Percentiles rank a stretch among this genome's conserved stretches.
Conservation (phyloP, 2,797 vertebrate genomes). For the Hyperoplus immaculatus region DNA sequence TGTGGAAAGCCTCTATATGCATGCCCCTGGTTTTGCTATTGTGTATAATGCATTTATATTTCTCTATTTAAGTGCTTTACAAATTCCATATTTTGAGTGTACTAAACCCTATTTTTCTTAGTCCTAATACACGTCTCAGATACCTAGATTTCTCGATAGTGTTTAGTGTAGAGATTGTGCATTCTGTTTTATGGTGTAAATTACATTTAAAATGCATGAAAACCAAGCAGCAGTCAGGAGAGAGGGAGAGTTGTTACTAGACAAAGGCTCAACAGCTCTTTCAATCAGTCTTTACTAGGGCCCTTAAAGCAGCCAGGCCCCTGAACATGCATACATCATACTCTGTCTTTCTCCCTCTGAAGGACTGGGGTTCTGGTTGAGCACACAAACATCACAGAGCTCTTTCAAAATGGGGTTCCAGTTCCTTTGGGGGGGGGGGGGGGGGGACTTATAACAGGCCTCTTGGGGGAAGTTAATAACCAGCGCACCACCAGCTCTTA, state of each 20-base stretch:
- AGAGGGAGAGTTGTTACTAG: conserved; percentile 29
- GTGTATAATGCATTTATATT: neutral
- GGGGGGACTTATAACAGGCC: conserved; percentile 54
- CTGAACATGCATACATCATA: conserved; percentile 59
- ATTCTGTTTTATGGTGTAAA: conserved; percentile 7
- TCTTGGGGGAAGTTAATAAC: conserved; percentile 70
- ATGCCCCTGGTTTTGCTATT: neutral
- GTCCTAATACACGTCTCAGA: neutral
- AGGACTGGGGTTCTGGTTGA: conserved; percentile 66
- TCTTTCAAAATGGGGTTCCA: conserved; percentile 52
- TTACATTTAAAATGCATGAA: conserved; percentile 20
- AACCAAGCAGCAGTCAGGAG: conserved; percentile 27
- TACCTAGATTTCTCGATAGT: neutral
- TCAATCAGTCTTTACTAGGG: conserved; percentile 46
- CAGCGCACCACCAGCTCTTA: conserved; percentile 52
- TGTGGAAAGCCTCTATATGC: neutral
- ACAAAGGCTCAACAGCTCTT: conserved; percentile 52
- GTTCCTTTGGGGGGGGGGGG: conserved; percentile 29
- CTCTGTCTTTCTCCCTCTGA: conserved; percentile 58
- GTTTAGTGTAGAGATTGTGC: neutral
- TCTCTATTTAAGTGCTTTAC: neutral
- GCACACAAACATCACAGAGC: conserved; percentile 49
- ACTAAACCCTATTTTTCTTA: neutral
- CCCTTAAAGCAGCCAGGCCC: conserved; percentile 24
- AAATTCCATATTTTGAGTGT: neutral